Base-by-base conservation (phyloP, 2,113 vertebrate genomes). In the Etheostoma spectabile region DNA sequence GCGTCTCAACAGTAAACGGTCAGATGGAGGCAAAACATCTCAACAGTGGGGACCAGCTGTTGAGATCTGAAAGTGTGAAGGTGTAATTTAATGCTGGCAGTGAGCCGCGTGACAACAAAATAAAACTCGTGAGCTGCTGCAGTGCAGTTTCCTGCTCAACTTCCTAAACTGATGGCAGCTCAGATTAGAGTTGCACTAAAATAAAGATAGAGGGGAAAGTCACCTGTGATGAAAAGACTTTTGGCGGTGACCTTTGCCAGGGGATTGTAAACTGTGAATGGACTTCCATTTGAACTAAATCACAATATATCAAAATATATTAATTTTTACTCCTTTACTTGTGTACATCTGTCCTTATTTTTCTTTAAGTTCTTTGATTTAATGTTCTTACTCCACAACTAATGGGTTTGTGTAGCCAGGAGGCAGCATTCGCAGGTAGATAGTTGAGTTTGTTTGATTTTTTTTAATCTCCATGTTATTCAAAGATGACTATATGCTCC, bases 81-180 rank as follows among this genome's bases (percentile, higher is more conserved):
- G 57, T 49, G 73, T 72, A 66, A 49, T 72, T 79, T 51, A 48
- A 49, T 48, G 64, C 61, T 55, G 66, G 71, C 60, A 57, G 53
- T 10, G 68, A 85, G 56, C 48, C 68, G 35, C 45, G 48, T 21
- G 66, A 66, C 45, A 70, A 52, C 64, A 52, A 30, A 46, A 77
- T 68, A 11, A 57, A 76, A 68, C 33, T 2, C 52, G 76, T 8
- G 27, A 53, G 70, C 64, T 69, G 70, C 64, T 69, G 69, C 57
- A 42, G 21, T 76, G 72, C 49, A 46, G 61, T 49, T 68, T 72
- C 12, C 38, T n/a, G 13, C 67, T 74, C 56, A 35, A 62, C 55
- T 27, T 76, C 61, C 33, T n/a, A 21, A 59, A 24, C 27, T 5
- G 15, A 45, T 24, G 30, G 15, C 38, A 61, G 57, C 16, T 19